These are phyloP conservation scores for Notolepis coatsorum DNA, from an alignment of 2,797 vertebrate genomes.

Conservation along the genomic window DNA sequence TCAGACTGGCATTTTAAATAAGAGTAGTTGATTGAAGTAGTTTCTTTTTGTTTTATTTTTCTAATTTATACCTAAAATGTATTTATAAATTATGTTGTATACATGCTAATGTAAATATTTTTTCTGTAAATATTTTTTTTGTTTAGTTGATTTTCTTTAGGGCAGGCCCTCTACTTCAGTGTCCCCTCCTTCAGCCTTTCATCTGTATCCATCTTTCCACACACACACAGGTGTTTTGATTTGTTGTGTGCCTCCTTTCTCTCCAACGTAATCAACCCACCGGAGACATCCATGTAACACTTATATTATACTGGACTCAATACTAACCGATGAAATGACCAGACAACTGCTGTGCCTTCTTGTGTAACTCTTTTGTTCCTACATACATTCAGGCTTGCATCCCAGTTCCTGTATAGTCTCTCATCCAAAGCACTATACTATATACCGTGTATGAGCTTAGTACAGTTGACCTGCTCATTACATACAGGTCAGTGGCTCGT, in stretches of 20 bases:
- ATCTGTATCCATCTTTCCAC: slow-evolving; percentile 52
- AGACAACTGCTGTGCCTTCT: neutral
- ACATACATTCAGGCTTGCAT: neutral
- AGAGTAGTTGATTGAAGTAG: slow-evolving; percentile 74
- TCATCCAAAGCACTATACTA: slow-evolving; percentile 74
- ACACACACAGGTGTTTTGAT: slow-evolving; percentile 59
- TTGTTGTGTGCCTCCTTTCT: slow-evolving; percentile 1
- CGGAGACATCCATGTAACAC: slow-evolving; percentile 1
- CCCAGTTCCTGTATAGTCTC: slow-evolving; percentile 25
- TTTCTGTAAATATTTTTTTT: slow-evolving; percentile 66
- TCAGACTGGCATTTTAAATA: slow-evolving; percentile 74
- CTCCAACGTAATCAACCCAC: neutral
- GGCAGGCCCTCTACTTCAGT: slow-evolving; percentile 86
- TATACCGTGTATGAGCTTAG: slow-evolving; percentile 6
- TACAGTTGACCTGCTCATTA: slow-evolving; percentile 8
- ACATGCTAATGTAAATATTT: slow-evolving; percentile 88
- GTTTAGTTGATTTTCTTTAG: slow-evolving; percentile 70
- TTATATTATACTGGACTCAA: slow-evolving; percentile 17
- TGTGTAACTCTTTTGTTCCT: neutral
- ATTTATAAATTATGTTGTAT: slow-evolving; percentile 94
- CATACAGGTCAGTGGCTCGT: slow-evolving; percentile 15
- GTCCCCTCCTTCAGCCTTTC: slow-evolving; percentile 57
- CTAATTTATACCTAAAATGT: slow-evolving; percentile 90
- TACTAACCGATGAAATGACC: slow-evolving; percentile 5
- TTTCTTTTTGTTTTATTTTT: slow-evolving; percentile 77